Evolutionary conservation across 2,797 vertebrate genomes (phyloP).

Genomic region (Melanogrammus aeglefinus): DNA sequence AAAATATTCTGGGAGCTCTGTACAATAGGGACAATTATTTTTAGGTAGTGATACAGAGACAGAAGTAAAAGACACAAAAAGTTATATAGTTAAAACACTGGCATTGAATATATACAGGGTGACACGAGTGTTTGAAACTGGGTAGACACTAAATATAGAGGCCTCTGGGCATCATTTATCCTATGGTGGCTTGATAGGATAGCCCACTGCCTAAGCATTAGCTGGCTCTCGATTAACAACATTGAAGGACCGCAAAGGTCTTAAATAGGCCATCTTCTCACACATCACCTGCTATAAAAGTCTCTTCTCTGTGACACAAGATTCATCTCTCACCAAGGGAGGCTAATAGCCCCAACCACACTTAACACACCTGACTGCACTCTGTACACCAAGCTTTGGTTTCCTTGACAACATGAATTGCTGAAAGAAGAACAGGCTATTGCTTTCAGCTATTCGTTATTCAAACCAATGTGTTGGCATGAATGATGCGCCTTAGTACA

Average conservation of each 20-base stretch:
- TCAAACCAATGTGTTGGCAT: background rate
- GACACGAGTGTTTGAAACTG: background rate
- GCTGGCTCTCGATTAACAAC: background rate
- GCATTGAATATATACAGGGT: background rate
- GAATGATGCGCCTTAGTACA: background rate
- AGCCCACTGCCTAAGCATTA: background rate
- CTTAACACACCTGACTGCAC: constrained; percentile 62
- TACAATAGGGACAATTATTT: too few relatives aligned
- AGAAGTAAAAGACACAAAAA: background rate
- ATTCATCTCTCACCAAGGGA: constrained; percentile 31
- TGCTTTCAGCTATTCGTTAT: background rate
- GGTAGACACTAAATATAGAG: background rate
- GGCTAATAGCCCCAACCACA: constrained; percentile 37
- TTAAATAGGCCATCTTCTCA: constrained; percentile 40
- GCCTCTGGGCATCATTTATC: background rate
- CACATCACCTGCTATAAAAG: constrained; percentile 37
- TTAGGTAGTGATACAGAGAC: background rate
- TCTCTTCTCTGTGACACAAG: background rate
- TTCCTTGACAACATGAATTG: constrained; percentile 57
- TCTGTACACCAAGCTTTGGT: constrained; percentile 55
- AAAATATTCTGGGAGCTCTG: background rate
- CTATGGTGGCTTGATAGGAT: background rate
- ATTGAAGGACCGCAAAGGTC: background rate
- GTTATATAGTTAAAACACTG: too few relatives aligned
- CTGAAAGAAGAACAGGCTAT: constrained; percentile 5